Evolutionary conservation across 2,888 invertebrate species (phyloP), one percentile per base, ranked within the genome.

Genomic region (Epinotia nisella): DNA sequence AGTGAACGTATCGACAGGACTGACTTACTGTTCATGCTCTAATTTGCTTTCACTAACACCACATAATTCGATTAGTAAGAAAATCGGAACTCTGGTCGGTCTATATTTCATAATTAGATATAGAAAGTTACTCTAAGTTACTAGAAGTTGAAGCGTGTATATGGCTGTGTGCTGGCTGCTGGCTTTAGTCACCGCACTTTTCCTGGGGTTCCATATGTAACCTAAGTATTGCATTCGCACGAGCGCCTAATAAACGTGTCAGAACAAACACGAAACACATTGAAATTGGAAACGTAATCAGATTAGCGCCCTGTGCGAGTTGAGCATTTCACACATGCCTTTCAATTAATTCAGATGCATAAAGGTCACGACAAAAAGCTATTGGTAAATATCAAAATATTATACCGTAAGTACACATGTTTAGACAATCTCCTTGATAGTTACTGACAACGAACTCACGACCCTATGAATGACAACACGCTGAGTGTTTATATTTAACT

Each of bases 1-100:
- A 66, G 66, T 71, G 66, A 60, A 71, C 60, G 41, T 60, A 71
- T 66, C 11, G 71, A 66, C 15, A 55, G 71, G 13, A 15, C n/a
- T 61, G 53, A 24, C 61, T 24, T 65, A 66, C 51, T 53, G 60
- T 29, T 35, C 56, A 70, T 66, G 66, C 53, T 71, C 51, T 66
- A 53, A 29, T 53, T 59, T 55, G 60, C 60, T 71, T 71, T 66
- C 60, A 45, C 53, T 45, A 51, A 56, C 10, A 4, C 41, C 21
- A 61, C 41, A 41, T 70, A 70, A 70, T 58, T 64, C 35, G 49
- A 70, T 70, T 64, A 56, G 19, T 19, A 39, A 21, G 69, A 60
- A 21, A 70, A 35, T 49, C 45, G 62, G 15, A 64, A 24, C 29
- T 24, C n/a, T 17, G 10, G 49, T 29, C 17, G 49, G 19, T 49